phyloP scores from a whole-genome alignment of 2,113 vertebrate genomes.

The Calidris pugnax region DNA sequence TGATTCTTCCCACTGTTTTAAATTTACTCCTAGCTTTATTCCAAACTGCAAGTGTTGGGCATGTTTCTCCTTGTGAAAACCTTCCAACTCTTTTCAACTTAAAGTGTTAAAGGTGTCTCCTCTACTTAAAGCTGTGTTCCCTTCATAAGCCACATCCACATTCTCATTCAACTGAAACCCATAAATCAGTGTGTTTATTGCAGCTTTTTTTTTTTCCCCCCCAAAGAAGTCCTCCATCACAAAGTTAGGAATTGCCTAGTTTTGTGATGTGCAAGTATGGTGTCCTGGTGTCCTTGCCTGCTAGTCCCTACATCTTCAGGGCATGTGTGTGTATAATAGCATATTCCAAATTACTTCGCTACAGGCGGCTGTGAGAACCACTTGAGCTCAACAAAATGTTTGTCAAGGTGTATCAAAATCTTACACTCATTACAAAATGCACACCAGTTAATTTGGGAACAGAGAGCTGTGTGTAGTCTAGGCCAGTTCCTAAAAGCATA shows the following conservation, averaged over 20 bases:
- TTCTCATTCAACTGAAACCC: neutral
- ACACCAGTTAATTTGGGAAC: neutral
- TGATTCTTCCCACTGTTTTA: neutral
- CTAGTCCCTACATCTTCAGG: neutral
- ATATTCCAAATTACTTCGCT: neutral
- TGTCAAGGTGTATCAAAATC: neutral
- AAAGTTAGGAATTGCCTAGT: neutral
- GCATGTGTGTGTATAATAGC: accelerated
- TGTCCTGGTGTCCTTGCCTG: neutral
- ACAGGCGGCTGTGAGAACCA: neutral
- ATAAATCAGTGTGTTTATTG: neutral
- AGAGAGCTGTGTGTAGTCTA: neutral
- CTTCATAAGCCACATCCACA: neutral
- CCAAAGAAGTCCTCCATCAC: neutral
- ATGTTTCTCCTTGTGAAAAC: neutral
- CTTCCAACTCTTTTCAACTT: neutral
- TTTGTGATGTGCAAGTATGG: neutral
- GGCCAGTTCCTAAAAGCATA: neutral
- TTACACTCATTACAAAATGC: neutral
- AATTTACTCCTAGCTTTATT: slow-evolving; percentile 2
- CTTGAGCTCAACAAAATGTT: neutral
- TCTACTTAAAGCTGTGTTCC: accelerated
- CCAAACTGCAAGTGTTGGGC: neutral
- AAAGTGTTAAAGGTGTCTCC: neutral
- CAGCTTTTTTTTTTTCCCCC: neutral